Conservation (phyloP, 2,797 vertebrate species). For the Bothrops alternatus region DNA sequence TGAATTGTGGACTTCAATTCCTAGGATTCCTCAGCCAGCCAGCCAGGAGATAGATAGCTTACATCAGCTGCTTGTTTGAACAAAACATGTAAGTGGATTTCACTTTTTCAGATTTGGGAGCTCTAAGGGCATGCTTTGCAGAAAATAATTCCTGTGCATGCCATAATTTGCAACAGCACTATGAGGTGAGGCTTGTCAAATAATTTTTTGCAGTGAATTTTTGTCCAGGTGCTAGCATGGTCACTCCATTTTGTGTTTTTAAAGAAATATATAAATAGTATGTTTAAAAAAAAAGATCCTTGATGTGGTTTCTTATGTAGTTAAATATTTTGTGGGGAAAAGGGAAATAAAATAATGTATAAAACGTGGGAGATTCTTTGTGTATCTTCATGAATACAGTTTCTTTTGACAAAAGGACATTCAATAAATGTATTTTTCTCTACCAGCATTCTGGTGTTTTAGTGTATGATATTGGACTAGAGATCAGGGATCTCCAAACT, state of each 20-base stretch:
- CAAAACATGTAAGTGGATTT: slow-evolving; percentile 45
- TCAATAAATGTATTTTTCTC: slow-evolving; percentile 74
- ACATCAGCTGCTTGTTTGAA: not conserved
- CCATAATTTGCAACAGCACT: not conserved
- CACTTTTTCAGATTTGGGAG: slow-evolving; percentile 44
- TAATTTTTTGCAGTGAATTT: not conserved
- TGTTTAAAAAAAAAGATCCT: slow-evolving; percentile 44
- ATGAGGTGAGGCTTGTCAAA: not conserved
- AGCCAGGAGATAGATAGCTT: not conserved
- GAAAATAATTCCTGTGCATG: not conserved
- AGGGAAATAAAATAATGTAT: slow-evolving; percentile 67
- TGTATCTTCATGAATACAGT: slow-evolving; percentile 64
- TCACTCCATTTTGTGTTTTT: slow-evolving; percentile 53
- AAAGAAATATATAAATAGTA: slow-evolving; percentile 40
- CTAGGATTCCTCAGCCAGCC: no score
- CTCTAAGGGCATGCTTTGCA: slow-evolving; percentile 24
- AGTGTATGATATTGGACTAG: slow-evolving; percentile 19
- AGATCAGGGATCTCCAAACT: not conserved
- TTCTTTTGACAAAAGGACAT: slow-evolving; percentile 74
- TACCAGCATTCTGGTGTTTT: slow-evolving; percentile 36
- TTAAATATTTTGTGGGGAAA: slow-evolving; percentile 62
- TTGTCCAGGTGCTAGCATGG: slow-evolving; percentile 65
- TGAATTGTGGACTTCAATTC: no score
- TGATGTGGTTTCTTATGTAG: slow-evolving; percentile 68
- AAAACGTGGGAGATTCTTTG: slow-evolving; percentile 65